Evolutionary conservation across 2,888 invertebrate species (phyloP), one percentile per base, ranked within the genome.

Genomic region (Octodonta nipae): DNA sequence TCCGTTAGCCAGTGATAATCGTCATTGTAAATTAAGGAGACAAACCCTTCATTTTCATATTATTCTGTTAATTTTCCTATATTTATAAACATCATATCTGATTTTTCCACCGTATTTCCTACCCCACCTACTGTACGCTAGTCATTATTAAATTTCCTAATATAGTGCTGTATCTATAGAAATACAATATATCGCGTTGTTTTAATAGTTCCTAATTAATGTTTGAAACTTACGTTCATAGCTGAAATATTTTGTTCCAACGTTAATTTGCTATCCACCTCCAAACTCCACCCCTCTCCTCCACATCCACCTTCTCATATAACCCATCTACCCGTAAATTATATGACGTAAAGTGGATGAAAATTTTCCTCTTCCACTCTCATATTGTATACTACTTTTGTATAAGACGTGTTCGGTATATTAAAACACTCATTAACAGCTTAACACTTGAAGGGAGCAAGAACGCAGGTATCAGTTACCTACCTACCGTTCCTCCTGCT

Each of bases 401-500:
- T 38, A 30, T 28, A 13, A 14, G 28, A 28, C 28, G 6, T 25
- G 25, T 7, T 15, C 8, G 2, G 10, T 28, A 28, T 28, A 28
- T 6, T 32, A 39, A 36, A 39, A 35, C 33, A 33, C 41, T 55
- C 52, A 51, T 53, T 53, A 53, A 51, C 44, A 47, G 47, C 50
- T 47, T 49, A 52, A 53, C 52, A 52, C 51, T 50, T 47, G 48
- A 49, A 44, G 52, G 52, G 45, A 40, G 39, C 22, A 43, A 43
- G 44, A 41, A 45, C 22, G 4, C 4, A 22, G n/a, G 49, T 47
- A 47, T 47, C 45, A 42, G 45, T 47, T 47, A 43, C 47, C 29
- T 16, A 10, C 11, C 22, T 22, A 22, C n/a, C n/a, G n/a, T n/a
- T n/a, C n/a, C n/a, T n/a, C n/a, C n/a, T n/a, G n/a, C n/a, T n/a